Evolutionary conservation across 2,888 invertebrate genomes (phyloP).

Genomic region (Megamerina dolium): DNA sequence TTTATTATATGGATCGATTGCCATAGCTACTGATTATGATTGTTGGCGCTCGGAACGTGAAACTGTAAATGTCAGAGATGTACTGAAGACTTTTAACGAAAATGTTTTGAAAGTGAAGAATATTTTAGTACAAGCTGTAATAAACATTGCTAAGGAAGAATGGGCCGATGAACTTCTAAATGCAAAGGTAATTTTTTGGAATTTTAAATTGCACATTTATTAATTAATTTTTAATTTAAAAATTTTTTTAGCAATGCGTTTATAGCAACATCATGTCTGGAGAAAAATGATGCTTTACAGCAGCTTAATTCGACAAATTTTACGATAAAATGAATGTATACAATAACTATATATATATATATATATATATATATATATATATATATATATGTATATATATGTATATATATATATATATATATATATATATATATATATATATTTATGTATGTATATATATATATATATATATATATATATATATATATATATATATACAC

Average conservation of each 20-base stretch:
- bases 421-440: too few species aligned
- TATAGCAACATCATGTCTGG: conserved; percentile 40
- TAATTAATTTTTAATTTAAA: conserved; percentile 4
- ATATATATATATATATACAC: too few species aligned
- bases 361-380: too few species aligned
- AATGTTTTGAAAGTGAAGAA: conserved; percentile 74
- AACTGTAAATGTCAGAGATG: conserved; percentile 63
- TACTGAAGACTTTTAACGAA: conserved; percentile 68
- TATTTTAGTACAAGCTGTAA: conserved; percentile 65
- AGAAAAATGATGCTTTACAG: conserved; percentile 36
- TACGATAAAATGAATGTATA: too few species aligned
- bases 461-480: too few species aligned
- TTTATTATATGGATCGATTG: conserved; percentile 83
- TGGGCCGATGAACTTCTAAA: conserved; percentile 63
- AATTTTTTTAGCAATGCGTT: conserved; percentile 40
- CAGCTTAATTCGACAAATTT: too few species aligned
- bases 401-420: too few species aligned
- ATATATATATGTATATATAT: too few species aligned
- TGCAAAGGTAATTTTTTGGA: conserved; percentile 54
- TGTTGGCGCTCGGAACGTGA: conserved; percentile 80
- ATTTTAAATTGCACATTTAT: background rate
- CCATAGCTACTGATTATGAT: conserved; percentile 97
- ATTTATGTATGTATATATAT: too few species aligned
- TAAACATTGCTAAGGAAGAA: conserved; percentile 63
- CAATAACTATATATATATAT: too few species aligned